Base-by-base conservation (phyloP, 2,113 vertebrate genomes). In the Pardalotus punctatus region DNA sequence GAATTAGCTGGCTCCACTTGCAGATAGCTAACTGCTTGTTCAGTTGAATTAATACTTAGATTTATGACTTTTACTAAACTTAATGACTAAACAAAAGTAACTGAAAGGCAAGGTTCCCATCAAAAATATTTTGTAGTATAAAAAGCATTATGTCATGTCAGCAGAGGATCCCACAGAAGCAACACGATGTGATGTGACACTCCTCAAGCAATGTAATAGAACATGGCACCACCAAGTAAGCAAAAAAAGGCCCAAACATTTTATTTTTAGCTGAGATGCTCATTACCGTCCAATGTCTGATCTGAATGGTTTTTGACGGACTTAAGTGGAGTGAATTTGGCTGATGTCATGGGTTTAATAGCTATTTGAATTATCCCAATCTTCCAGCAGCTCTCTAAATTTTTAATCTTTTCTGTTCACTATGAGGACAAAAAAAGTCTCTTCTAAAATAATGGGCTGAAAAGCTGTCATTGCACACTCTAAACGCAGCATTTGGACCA, bases 221-320 rank as follows among this genome's bases (percentile, higher is more conserved):
- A 97, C 89, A 91, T 93, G 97, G 96, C 94, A 96, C 91, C 76
- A 96, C 93, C 84, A 92, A 96, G 96, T 90, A 95, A 97, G 95
- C 96, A 96, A 96, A 96, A 96, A 95, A 95, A 93, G 62, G 43
- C 47, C 88, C 90, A 95, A 97, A 96, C 94, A 82, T 90, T 88
- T 96, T 97, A 95, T 97, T 97, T 97, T 95, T 93, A 97, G 96
- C 94, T 94, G 90, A 90, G 96, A 96, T 74, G 95, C 90, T 97
- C 94, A 93, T 97, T 97, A 97, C 82, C 17, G 8, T 95, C 91
- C 82, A 54, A 8, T 81, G 76, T 50, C 92, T 97, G 95, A 97
- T 88, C 81, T 60, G 91, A 88, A 96, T 96, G 93, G 87, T 96
- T 95, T 93, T 95, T 95, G 96, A 95, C 73, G 65, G 94, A 86